phyloP scores from a whole-genome alignment of 2,888 invertebrate species.

The Agapostemon virescens region DNA sequence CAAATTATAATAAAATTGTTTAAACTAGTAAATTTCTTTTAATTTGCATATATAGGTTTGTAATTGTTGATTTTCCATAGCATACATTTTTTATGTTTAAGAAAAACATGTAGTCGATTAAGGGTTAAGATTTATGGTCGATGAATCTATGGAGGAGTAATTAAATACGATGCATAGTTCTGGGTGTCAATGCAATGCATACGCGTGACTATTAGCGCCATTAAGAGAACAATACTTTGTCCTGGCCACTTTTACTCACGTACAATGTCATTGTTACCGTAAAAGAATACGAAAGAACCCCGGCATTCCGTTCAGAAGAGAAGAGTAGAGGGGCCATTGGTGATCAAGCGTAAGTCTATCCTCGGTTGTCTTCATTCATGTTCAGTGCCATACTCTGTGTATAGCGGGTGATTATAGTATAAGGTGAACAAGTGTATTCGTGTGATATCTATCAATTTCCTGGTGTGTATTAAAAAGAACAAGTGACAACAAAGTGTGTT shows the following conservation, averaged over 20 bases:
- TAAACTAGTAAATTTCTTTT: too few species aligned
- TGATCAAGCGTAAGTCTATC: constrained; percentile 54
- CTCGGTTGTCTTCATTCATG: constrained; percentile 68
- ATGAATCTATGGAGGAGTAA: background rate
- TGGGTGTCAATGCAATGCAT: background rate
- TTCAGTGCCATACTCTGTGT: constrained; percentile 58
- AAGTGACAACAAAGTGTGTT: background rate
- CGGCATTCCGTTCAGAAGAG: constrained; percentile 49
- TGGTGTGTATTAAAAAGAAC: background rate
- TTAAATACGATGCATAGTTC: background rate
- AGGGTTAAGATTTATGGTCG: too few species aligned
- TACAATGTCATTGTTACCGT: constrained; percentile 51
- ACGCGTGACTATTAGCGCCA: background rate
- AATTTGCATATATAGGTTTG: too few species aligned
- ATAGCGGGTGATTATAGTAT: constrained; percentile 38
- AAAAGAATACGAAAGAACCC: constrained; percentile 62
- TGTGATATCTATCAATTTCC: background rate
- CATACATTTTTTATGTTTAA: too few species aligned
- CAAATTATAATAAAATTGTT: too few species aligned
- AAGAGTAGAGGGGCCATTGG: constrained; percentile 68
- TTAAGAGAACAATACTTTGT: constrained; percentile 8
- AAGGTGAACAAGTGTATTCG: background rate
- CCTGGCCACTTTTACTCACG: constrained; percentile 64
- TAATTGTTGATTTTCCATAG: too few species aligned
- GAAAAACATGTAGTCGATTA: too few species aligned